A percentile compares a stretch with the other conserved stretches of the same genome.
Evolutionary conservation across 2,888 invertebrate species (phyloP).

Genomic region (Gisinianus flammeolus): DNA sequence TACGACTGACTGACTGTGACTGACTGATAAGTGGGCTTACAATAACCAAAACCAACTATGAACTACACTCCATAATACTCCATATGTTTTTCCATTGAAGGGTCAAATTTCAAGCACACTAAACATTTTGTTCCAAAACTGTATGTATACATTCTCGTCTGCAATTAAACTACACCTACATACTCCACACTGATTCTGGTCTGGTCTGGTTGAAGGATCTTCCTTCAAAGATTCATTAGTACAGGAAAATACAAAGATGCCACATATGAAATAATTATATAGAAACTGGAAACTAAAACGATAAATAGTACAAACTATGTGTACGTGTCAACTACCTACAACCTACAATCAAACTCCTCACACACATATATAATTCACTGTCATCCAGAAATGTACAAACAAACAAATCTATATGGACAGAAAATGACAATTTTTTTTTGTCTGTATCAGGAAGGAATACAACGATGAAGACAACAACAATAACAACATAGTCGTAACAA

Average conservation of each 20-base stretch:
- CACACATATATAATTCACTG: neutral
- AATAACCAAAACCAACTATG: neutral
- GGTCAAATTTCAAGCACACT: neutral
- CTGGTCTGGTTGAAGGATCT: neutral
- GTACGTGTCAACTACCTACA: no score
- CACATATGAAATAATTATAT: neutral
- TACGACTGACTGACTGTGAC: no score
- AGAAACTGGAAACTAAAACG: neutral
- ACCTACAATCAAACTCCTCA: no score
- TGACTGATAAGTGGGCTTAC: constrained; percentile 1
- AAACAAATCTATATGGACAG: neutral
- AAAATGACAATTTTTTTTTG: no score
- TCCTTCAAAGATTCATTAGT: neutral
- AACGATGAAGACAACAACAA: no score
- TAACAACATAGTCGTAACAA: no score
- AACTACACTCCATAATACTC: neutral
- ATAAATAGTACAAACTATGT: neutral
- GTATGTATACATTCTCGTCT: neutral
- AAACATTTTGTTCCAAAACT: neutral
- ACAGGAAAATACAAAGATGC: neutral
- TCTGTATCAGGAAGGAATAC: no score
- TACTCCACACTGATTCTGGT: neutral
- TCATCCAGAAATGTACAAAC: neutral
- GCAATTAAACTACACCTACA: neutral
- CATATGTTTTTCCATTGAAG: neutral